Conservation (phyloP, 2,113 vertebrate species). For the Microcebus lehilahytsara region DNA sequence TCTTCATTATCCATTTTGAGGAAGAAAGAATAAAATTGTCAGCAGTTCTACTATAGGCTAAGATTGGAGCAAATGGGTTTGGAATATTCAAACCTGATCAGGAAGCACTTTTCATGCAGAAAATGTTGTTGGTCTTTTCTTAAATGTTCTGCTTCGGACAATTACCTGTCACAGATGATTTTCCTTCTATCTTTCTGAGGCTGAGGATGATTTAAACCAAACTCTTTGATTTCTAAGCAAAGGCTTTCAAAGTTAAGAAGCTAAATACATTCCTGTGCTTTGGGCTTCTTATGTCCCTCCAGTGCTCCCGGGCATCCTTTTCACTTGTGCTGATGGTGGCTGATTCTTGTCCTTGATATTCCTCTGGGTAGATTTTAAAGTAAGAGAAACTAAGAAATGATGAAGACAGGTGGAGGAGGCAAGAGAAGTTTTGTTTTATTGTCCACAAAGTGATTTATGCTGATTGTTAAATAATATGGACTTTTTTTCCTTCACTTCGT, state of each 20-base stretch:
- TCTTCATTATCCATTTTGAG: conserved; percentile 44
- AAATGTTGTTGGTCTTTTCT: not conserved
- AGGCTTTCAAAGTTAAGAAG: conserved; percentile 10
- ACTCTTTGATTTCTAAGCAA: not conserved
- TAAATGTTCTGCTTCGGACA: not conserved
- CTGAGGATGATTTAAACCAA: conserved; percentile 44
- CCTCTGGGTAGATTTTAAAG: not conserved
- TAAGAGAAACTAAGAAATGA: not conserved
- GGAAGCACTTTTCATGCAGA: conserved; percentile 3
- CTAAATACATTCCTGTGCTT: not conserved
- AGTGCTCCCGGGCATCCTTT: not conserved
- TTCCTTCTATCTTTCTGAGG: not conserved
- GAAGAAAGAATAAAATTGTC: conserved; percentile 12
- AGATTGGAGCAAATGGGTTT: conserved; percentile 9
- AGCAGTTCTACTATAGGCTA: not conserved
- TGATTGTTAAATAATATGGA: not conserved
- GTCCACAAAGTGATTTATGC: not conserved
- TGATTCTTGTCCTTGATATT: not conserved
- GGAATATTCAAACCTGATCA: conserved; percentile 17
- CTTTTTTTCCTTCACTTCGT: not conserved
- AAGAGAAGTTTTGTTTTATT: not conserved
- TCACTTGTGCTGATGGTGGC: not conserved
- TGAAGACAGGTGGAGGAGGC: not conserved
- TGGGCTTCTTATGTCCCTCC: not conserved
- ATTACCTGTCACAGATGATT: not conserved